A percentile compares a stretch with the other conserved stretches of the same genome.
These are phyloP conservation scores for Sphenodon punctatus DNA, from an alignment of 2,797 vertebrate species.

Conservation along the genomic window DNA sequence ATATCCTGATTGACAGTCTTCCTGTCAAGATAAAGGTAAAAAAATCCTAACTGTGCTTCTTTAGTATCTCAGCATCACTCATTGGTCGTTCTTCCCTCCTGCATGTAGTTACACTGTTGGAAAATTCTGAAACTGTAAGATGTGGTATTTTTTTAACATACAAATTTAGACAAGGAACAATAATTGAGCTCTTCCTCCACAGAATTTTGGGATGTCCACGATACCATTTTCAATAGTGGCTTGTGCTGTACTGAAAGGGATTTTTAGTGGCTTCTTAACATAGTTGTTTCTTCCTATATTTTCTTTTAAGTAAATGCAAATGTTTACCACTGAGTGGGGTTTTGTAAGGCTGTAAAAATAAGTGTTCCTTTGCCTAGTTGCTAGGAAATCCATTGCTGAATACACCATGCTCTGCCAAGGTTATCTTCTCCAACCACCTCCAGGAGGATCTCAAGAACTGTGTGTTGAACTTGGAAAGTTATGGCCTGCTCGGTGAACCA, in stretches of 20 bases:
- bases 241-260: too few relatives aligned
- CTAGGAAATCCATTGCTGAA: slow-evolving; percentile 58
- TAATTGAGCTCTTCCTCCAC: too few relatives aligned
- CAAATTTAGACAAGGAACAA: too few relatives aligned
- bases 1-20: slow-evolving; percentile 57
- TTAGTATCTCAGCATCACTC: neutral
- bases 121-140: neutral
- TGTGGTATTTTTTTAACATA: neutral
- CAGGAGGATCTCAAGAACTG: slow-evolving; percentile 68
- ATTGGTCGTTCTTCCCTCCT: neutral
- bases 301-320: neutral
- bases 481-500: slow-evolving; percentile 63
- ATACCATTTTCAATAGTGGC: neutral
- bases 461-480: slow-evolving; percentile 60
- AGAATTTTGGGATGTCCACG: too few relatives aligned
- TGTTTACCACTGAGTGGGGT: neutral
- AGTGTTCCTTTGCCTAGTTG: slow-evolving; percentile 7
- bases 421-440: slow-evolving; percentile 68
- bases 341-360: neutral
- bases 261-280: too few relatives aligned
- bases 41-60: neutral
- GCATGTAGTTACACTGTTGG: accelerated
- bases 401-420: slow-evolving; percentile 60
- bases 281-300: too few relatives aligned
- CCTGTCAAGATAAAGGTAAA: slow-evolving; percentile 66